Conservation (phyloP, 2,888 invertebrate genomes). For the Petrolisthes manimaculis region DNA sequence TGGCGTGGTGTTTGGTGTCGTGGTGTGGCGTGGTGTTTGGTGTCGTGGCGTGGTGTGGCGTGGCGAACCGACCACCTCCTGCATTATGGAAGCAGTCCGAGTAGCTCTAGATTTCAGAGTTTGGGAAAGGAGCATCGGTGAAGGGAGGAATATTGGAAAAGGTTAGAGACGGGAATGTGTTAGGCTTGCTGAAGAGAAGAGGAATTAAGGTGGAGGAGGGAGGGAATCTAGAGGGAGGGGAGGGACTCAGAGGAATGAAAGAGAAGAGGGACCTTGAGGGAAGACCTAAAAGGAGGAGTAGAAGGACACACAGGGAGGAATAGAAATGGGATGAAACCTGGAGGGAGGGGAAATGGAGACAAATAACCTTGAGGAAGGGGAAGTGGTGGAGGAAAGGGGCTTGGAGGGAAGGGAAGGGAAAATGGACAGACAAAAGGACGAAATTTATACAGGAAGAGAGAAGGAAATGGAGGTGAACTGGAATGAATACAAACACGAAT, state of each 20-base stretch:
- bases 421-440: too few species aligned
- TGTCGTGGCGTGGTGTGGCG: background rate
- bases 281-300: too few species aligned
- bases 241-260: background rate
- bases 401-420: too few species aligned
- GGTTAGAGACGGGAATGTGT: constrained; percentile 27
- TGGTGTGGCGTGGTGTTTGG: background rate
- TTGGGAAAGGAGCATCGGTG: constrained; percentile 1
- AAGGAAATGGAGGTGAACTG: too few species aligned
- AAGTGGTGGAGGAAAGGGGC: too few species aligned
- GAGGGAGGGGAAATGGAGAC: too few species aligned
- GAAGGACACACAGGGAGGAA: too few species aligned
- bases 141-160: constrained; percentile 31
- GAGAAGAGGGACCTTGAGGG: too few species aligned
- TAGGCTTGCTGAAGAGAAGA: constrained; percentile 2
- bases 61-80: background rate
- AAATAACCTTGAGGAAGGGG: too few species aligned
- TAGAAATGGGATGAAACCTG: too few species aligned
- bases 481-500: too few species aligned
- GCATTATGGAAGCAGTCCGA: constrained; percentile 23
- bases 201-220: background rate
- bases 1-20: background rate
- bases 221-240: background rate
- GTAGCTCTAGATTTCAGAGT: constrained; percentile 25
- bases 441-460: too few species aligned